Conservation (phyloP, 2,888 invertebrate species). For the Hylaea fasciaria region DNA sequence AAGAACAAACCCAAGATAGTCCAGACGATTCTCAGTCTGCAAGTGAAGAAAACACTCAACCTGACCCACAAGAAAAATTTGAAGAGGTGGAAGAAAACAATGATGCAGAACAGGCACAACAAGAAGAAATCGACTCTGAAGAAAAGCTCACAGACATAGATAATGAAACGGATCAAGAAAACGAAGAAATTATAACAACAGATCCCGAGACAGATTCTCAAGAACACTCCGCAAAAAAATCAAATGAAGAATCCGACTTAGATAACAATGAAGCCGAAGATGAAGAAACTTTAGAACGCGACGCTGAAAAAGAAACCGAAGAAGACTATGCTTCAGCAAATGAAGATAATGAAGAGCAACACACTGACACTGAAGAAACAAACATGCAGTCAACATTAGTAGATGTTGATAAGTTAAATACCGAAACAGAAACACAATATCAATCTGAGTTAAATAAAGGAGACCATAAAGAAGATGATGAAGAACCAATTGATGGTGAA, state of each 20-base stretch:
- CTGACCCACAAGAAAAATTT: background rate
- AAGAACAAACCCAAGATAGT: background rate
- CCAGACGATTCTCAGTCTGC: background rate
- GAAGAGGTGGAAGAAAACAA: slow-evolving; percentile 1
- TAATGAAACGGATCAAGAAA: slow-evolving; percentile 1
- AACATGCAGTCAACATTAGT: background rate
- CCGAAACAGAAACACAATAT: background rate
- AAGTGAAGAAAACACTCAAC: background rate
- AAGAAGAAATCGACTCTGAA: too few species aligned
- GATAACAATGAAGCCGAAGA: background rate
- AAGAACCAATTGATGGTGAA: slow-evolving; percentile 6
- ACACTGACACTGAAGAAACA: background rate
- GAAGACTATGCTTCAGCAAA: background rate
- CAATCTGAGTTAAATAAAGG: slow-evolving; percentile 9
- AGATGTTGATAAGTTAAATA: background rate
- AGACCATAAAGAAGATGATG: background rate
- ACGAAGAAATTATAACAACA: background rate
- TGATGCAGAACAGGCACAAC: background rate
- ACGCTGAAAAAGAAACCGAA: background rate
- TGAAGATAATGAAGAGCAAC: slow-evolving; percentile 5
- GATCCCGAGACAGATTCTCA: background rate
- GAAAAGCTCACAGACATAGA: background rate
- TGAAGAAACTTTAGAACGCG: background rate
- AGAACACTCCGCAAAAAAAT: background rate
- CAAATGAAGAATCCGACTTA: slow-evolving; percentile 1